Base-by-base conservation (phyloP, 2,888 invertebrate species). In the Aphodius sticticus region DNA sequence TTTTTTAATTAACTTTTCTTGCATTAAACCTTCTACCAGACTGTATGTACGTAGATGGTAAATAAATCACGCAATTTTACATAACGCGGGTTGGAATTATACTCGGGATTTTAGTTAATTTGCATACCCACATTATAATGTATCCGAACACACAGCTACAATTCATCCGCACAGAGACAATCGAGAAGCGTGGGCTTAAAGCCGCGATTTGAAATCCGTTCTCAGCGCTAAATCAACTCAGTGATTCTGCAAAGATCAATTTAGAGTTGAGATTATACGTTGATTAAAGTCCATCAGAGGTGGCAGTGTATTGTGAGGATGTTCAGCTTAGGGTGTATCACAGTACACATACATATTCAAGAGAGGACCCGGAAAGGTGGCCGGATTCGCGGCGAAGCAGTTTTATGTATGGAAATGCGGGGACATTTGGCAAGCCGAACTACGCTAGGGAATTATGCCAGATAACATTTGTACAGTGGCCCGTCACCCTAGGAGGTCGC, bases 251-350 rank as follows among this genome's bases (percentile, higher is more conserved):
- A 71, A 71, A 71, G 36, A 74, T 74, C 26, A 35, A 74, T 74
- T 74, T 74, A 37, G 36, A 74, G 35, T 74, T 74, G 26, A 37
- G 36, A 74, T 74, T 74, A 74, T 26, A 74, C 36, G 74, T 74
- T 74, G 74, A 74, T 74, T 74, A 74, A 74, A 74, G 74, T 74
- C 74, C 35, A 74, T 74, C 36, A n/a, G 74, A 74, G 53, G 35
- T 74, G 74, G 35, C 74, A 35, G 35, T 36, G n/a, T 35, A 74
- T 74, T 12, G 36, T 35, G 15, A 14, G 71, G 71, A 72, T 16
- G 72, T 26, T 14, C 26, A 74, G 53, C n/a, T 74, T n/a, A 7
- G 74, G 74, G 37, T 74, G 26, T 36, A 74, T n/a, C 35, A 35
- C 16, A 15, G 16, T 16, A n/a, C 15, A 26, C 37, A 74, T 74